These are phyloP conservation scores for Lepidocolaptes lacrymiger DNA, from an alignment of 2,797 vertebrate species.

Conservation along the genomic window DNA sequence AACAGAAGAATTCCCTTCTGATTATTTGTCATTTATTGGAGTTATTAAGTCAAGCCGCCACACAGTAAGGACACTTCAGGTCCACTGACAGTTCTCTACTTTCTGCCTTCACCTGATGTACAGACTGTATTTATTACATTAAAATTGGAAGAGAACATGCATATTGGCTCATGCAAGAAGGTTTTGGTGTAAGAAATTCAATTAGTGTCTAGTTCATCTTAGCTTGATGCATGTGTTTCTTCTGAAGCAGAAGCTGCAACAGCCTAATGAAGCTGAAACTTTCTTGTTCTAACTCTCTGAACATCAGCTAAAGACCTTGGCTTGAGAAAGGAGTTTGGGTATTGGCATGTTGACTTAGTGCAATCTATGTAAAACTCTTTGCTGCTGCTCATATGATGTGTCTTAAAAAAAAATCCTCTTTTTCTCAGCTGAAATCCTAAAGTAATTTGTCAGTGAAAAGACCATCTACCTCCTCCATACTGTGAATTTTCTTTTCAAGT, in stretches of 20 bases:
- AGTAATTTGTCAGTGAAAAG: background rate
- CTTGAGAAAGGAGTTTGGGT: background rate
- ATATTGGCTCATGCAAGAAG: background rate
- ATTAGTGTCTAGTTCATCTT: background rate
- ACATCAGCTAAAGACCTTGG: background rate
- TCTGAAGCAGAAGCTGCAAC: background rate
- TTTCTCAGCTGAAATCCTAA: background rate
- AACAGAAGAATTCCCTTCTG: background rate
- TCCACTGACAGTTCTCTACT: background rate
- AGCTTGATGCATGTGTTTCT: background rate
- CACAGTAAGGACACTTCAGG: background rate
- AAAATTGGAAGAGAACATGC: background rate
- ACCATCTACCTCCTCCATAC: background rate
- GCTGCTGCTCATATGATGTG: background rate
- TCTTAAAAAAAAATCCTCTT: background rate
- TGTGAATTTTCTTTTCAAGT: background rate
- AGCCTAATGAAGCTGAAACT: background rate
- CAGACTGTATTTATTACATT: background rate
- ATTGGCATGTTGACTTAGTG: background rate
- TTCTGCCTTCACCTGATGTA: background rate
- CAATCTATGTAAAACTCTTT: background rate
- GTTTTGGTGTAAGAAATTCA: background rate
- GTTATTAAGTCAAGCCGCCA: background rate
- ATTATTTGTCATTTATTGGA: background rate
- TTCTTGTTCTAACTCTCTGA: background rate